A percentile compares a stretch with the other conserved stretches of the same genome.
These are phyloP conservation scores for Halcyon chelicuti DNA, from an alignment of 2,797 vertebrate genomes.

Conservation along the genomic window DNA sequence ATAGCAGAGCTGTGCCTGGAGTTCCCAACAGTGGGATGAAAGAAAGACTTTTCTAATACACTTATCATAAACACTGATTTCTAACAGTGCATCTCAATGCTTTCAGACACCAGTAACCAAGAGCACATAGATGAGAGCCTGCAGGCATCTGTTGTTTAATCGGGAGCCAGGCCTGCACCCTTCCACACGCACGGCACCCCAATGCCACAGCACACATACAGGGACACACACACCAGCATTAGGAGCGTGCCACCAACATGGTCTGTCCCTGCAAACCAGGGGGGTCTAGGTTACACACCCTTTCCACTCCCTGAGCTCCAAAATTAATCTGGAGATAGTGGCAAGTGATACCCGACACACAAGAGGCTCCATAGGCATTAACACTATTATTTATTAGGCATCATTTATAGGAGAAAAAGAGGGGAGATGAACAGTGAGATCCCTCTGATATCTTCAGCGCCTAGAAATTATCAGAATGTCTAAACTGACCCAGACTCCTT, in stretches of 20 bases:
- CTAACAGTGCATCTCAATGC: not conserved
- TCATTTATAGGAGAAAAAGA: not conserved
- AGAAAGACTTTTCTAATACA: not conserved
- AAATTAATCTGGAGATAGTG: not conserved
- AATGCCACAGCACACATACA: accelerated
- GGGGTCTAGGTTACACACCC: not conserved
- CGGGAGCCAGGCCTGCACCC: not conserved
- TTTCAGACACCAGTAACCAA: not conserved
- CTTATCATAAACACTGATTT: not conserved
- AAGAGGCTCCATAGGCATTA: not conserved
- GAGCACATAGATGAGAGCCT: not conserved
- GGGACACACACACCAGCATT: accelerated
- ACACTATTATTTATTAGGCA: not conserved
- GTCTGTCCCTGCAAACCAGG: not conserved
- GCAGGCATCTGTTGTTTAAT: not conserved
- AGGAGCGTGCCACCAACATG: accelerated
- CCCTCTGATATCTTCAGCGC: not conserved
- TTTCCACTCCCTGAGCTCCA: not conserved
- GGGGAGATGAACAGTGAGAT: not conserved
- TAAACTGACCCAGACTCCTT: not conserved
- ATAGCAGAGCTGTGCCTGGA: not conserved
- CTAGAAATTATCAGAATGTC: not conserved
- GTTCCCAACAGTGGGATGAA: not conserved
- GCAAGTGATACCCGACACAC: not conserved
- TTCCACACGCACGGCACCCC: not conserved